Evolutionary conservation across 2,888 invertebrate species (phyloP).

Genomic region (Acleris emargana): DNA sequence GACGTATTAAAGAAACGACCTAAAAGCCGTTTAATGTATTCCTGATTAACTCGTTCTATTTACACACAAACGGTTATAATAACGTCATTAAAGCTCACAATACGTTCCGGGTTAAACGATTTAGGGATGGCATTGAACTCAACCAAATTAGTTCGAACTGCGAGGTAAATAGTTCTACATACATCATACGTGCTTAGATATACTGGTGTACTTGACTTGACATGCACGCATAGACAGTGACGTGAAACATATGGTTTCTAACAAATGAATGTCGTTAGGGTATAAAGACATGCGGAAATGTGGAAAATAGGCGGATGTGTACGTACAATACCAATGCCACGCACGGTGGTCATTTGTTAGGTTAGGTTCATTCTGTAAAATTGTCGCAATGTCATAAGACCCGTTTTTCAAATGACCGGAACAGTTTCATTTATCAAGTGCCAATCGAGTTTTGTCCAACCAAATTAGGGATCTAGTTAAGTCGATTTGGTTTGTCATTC

Average conservation of each 20-base stretch:
- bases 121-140: conserved; percentile 39
- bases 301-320: conserved; percentile 23
- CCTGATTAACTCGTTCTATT: conserved; percentile 34
- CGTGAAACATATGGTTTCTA: conserved; percentile 20
- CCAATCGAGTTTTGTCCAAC: no score
- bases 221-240: conserved; percentile 22
- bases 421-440: no score
- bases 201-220: conserved; percentile 12
- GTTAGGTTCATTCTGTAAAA: not conserved
- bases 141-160: conserved; percentile 18
- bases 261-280: conserved; percentile 24
- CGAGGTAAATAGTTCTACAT: conserved; percentile 19
- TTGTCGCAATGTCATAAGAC: no score
- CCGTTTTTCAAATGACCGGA: no score
- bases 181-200: conserved; percentile 17
- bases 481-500: no score
- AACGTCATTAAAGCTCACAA: conserved; percentile 35
- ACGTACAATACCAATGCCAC: conserved; percentile 12
- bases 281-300: conserved; percentile 28
- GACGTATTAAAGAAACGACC: conserved; percentile 1
- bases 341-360: not conserved
- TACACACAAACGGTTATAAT: conserved; percentile 35
- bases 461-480: no score
- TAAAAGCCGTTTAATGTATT: conserved; percentile 4
- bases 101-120: conserved; percentile 40